Percentiles rank a stretch among this genome's conserved stretches.
phyloP scores from a whole-genome alignment of 2,797 vertebrate genomes.

The Xiphophorus birchmanni region DNA sequence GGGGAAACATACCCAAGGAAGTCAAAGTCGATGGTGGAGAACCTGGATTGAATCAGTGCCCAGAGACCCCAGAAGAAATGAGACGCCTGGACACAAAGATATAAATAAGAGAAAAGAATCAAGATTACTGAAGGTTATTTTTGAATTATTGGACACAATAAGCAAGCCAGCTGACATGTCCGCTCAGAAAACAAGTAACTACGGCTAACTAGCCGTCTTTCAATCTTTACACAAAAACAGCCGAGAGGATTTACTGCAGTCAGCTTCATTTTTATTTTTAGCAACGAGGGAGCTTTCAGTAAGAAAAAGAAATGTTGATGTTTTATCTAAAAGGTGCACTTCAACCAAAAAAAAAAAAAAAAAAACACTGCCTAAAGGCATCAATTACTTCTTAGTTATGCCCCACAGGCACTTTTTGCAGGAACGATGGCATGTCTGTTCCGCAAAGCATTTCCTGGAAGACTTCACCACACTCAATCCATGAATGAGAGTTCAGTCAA shows the following conservation, averaged over 20 bases:
- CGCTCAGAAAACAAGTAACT: conserved; percentile 39
- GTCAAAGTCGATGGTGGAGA: conserved; percentile 95
- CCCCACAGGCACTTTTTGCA: neutral
- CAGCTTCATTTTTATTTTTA: neutral
- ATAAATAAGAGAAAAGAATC: neutral
- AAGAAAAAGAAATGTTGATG: neutral
- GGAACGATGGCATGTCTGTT: neutral
- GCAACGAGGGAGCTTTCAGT: neutral
- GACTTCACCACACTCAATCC: neutral
- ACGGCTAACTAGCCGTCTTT: neutral
- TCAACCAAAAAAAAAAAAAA: neutral
- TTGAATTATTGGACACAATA: conserved; percentile 39
- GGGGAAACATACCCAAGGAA: conserved; percentile 88
- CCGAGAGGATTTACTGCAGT: neutral
- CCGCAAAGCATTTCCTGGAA: neutral
- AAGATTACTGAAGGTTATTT: conserved; percentile 25
- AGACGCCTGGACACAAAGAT: conserved; percentile 83
- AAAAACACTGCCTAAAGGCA: neutral
- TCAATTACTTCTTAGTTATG: neutral
- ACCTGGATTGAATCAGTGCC: conserved; percentile 95
- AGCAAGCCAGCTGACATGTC: conserved; percentile 31
- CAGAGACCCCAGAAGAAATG: conserved; percentile 95
- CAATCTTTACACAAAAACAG: neutral
- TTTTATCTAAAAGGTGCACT: neutral
- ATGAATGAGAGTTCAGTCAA: neutral